Evolutionary conservation across 2,113 vertebrate genomes (phyloP), one percentile per base, ranked within the genome.

Genomic region (Paracanthobrama guichenoti): DNA sequence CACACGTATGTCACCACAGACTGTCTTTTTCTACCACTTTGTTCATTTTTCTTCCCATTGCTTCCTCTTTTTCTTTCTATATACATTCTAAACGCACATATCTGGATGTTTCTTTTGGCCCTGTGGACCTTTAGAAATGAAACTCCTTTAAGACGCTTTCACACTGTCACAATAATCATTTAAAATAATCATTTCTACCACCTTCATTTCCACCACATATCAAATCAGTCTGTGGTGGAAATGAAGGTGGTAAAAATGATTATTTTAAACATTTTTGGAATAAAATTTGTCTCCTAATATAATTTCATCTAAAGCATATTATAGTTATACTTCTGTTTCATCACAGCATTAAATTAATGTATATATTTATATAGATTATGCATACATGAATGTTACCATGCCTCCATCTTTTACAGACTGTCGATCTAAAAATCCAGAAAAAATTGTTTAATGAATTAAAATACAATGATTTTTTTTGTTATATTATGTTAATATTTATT

Each of bases 1-100:
- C 80, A 86, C 83, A 85, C 62, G 67, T 83, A 75, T 66, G 35
- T 64, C 77, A 87, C 71, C 50, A 81, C 62, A 78, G 75, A 67
- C 53, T 77, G 31, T 71, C 60, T 42, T 48, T 57, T 44, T 77
- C 48, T 66, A 69, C 31, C 50, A 46, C 48, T 72, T 42, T 79
- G 22, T 71, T 62, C 76, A 31, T 85, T 67, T 48, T 60, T 7
- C 18, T 81, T 62, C 42, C 42, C 71, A 26, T 73, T 48, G 6
- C 71, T 73, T 74, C 71, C 44, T 72, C 66, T 28, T 22, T 22
- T 26, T 28, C 31, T 57, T 50, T 78, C 53, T 78, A 59, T 77
- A 39, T 78, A 59, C 53, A 59, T 35, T 10, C 22, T 62, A 18
- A 11, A 18, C 77, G 39, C 55, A 62, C 57, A 28, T 2, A 5